Base-by-base conservation (phyloP, 2,797 vertebrate species). In the Onychomys torridus region DNA sequence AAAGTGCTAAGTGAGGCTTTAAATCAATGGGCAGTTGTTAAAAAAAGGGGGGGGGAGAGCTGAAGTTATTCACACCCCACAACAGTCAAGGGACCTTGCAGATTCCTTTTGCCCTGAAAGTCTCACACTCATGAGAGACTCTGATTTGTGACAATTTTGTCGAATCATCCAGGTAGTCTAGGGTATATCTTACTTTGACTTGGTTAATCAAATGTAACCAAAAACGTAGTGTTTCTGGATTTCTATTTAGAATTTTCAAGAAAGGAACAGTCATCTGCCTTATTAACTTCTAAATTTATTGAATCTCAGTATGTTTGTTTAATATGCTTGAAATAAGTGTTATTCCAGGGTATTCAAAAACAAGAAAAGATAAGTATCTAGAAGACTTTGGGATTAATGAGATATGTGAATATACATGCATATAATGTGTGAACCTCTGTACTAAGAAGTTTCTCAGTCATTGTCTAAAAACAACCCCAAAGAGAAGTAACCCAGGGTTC, bases 161-260 rank as follows among this genome's bases (percentile, higher is more conserved):
- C 89, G 27, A 76, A 76, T 91, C 37, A 40, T 86, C 27, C 32
- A 91, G 32, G 46, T 63, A 46, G 55, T 81, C 1, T 1, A 46
- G 8, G 40, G 65, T 40, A 65, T 87, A n/a, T 67, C 57, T 93
- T 65, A 84, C 5, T 14, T 93, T 86, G 57, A 94, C 65, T 96
- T 84, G 29, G 65, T 65, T 92, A 83, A 27, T 91, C 32, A 73
- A 83, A 71, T 77, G 13, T 34, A 91, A 93, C 27, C 76, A 89
- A 89, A 88, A 77, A 71, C 5, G n/a, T 0, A 82, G 32, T 49
- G 16, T 82, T 90, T 93, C 34, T 82, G 34, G 65, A 57, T 93
- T 88, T 76, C n/a, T 69, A 83, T 8, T 79, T 90, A 94, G n/a
- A 63, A 84, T 96, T 97, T 95, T 93, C 29, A 75, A 94, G 59